Evolutionary conservation across 2,888 invertebrate genomes (phyloP).

Genomic region (Ligdia adustata): DNA sequence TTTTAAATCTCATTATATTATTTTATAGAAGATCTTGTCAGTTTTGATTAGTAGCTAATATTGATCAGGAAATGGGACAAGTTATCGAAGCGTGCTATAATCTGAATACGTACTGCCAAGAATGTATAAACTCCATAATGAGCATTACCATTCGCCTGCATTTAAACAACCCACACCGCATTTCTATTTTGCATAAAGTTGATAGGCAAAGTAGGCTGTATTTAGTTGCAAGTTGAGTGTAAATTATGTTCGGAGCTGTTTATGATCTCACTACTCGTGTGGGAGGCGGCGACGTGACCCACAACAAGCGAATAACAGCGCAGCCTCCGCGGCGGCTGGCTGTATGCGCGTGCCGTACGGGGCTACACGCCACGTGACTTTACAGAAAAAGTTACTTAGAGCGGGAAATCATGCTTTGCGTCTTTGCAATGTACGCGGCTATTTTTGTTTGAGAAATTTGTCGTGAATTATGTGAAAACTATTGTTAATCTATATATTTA

Average conservation of each 20-base stretch:
- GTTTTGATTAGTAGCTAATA: too few relatives aligned
- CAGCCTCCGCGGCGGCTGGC: slow-evolving; percentile 57
- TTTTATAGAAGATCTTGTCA: too few relatives aligned
- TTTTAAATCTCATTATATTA: too few relatives aligned
- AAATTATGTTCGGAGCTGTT: slow-evolving; percentile 65
- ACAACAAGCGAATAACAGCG: slow-evolving; percentile 43
- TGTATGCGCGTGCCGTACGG: slow-evolving; percentile 54
- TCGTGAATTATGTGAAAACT: too few relatives aligned
- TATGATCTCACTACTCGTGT: slow-evolving; percentile 73
- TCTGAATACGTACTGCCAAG: too few relatives aligned
- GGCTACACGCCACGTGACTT: slow-evolving; percentile 37
- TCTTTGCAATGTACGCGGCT: too few relatives aligned
- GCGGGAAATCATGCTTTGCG: too few relatives aligned
- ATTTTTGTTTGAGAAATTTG: too few relatives aligned
- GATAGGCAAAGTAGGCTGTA: slow-evolving; percentile 50
- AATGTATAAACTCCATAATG: neutral
- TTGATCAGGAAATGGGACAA: too few relatives aligned
- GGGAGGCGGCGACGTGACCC: slow-evolving; percentile 73
- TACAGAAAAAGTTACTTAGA: slow-evolving; percentile 17
- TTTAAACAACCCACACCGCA: slow-evolving; percentile 20
- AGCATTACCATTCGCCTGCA: slow-evolving; percentile 8
- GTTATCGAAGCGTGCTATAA: too few relatives aligned
- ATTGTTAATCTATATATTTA: too few relatives aligned
- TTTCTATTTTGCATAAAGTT: slow-evolving; percentile 40
- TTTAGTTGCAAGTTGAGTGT: slow-evolving; percentile 61